Evolutionary conservation across 2,888 invertebrate genomes (phyloP).

Genomic region (Pegoplata infirma): DNA sequence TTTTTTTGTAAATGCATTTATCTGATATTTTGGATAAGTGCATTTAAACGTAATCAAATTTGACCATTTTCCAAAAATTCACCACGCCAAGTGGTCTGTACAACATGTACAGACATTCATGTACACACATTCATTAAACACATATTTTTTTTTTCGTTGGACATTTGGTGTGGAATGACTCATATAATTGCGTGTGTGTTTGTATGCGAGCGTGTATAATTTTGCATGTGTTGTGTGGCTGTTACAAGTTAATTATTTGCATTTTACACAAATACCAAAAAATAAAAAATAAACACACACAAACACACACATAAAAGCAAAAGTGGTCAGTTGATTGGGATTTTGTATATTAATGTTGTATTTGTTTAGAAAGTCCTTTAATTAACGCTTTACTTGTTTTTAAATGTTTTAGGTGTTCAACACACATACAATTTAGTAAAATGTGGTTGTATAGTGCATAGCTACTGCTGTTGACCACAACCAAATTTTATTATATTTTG

Average conservation of each 20-base stretch:
- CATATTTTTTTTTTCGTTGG: too few relatives aligned
- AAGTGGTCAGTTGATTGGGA: conserved; percentile 29
- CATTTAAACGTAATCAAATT: too few relatives aligned
- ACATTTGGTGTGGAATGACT: too few relatives aligned
- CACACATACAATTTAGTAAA: conserved; percentile 24
- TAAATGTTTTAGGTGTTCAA: conserved; percentile 1
- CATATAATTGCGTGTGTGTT: background rate
- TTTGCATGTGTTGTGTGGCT: conserved; percentile 19
- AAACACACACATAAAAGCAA: conserved; percentile 3
- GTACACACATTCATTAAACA: too few relatives aligned
- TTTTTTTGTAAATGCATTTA: too few relatives aligned
- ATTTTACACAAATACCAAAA: background rate
- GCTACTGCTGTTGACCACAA: too few relatives aligned
- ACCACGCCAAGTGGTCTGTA: too few relatives aligned
- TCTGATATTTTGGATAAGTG: too few relatives aligned
- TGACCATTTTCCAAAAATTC: too few relatives aligned
- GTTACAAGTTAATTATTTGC: conserved; percentile 47
- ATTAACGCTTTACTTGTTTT: conserved; percentile 38
- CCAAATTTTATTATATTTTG: background rate
- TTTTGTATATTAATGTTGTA: too few relatives aligned
- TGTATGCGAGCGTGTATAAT: background rate
- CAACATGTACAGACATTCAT: too few relatives aligned
- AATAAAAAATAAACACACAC: background rate
- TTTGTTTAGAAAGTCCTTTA: conserved; percentile 30
- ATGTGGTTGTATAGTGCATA: conserved; percentile 24